phyloP scores from a whole-genome alignment of 1,140 invertebrate species.

The Tribolium madens region DNA sequence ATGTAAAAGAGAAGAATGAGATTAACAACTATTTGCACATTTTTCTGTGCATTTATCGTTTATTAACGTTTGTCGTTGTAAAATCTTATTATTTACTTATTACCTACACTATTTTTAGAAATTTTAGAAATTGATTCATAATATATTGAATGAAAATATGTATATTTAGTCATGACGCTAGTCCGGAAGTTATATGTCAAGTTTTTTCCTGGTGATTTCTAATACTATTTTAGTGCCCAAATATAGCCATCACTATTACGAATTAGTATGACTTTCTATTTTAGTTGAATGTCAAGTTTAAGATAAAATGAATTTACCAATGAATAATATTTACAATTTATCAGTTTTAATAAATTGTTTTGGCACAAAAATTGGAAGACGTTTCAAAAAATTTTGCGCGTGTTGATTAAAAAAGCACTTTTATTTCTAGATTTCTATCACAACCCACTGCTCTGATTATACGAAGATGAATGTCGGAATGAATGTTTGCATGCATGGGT shows the following conservation, averaged over 20 bases:
- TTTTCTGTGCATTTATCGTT: too few relatives aligned
- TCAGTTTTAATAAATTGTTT: constrained; percentile 5
- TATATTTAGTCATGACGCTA: too few relatives aligned
- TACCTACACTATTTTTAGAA: too few relatives aligned
- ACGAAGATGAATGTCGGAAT: constrained; percentile 19
- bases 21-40: neutral
- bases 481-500: constrained; percentile 11
- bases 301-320: neutral
- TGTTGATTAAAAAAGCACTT: constrained; percentile 1
- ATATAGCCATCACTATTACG: too few relatives aligned
- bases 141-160: too few relatives aligned
- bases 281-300: neutral
- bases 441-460: constrained; percentile 28
- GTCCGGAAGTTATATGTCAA: too few relatives aligned
- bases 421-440: constrained; percentile 5
- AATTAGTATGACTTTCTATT: neutral
- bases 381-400: constrained; percentile 19
- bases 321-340: constrained; percentile 7
- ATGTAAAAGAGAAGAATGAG: neutral
- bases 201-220: too few relatives aligned
- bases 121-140: too few relatives aligned
- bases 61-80: too few relatives aligned
- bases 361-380: constrained; percentile 15
- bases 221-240: too few relatives aligned
- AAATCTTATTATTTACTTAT: too few relatives aligned